Base-by-base conservation (phyloP, 2,797 vertebrate genomes). In the Thripadectes ignobilis region DNA sequence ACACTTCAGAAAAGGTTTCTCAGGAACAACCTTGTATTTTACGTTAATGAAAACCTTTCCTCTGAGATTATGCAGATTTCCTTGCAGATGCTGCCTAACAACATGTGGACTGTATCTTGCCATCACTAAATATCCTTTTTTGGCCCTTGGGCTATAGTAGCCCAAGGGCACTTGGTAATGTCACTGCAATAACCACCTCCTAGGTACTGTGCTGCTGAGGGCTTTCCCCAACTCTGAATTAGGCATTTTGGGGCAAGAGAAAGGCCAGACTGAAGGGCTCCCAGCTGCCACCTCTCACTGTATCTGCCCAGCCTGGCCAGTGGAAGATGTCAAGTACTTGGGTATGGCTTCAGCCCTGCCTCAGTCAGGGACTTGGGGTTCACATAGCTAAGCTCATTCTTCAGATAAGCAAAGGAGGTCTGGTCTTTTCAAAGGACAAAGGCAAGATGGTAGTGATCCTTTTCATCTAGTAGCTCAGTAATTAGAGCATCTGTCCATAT, bases 1-100 rank as follows among this genome's bases (percentile, higher is more conserved):
- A 88, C 55, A 79, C 73, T 85, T 91, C 85, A 89, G 88, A 94
- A 90, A 95, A 93, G 73, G 55, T 62, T 94, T 93, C 63, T 92
- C 58, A 76, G 76, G 12, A 96, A 38, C 36, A 92, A 73, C 55
- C 48, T 88, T 82, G 66, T 38, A 85, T 94, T 92, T 96, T 68
- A 88, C 59, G 30, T 76, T 76, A 86, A 89, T 43, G 73, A 88
- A 92, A 93, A 94, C 7, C 52, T 93, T 90, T 86, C 46, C 49
- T 82, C 78, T 55, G 62, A 90, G 80, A 85, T 62, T 73, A 84
- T 89, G 79, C 87, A 91, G 85, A 93, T 91, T 88, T 85, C 59
- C 48, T 66, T 63, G 46, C 34, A 92, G 83, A 89, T 71, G 51
- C 66, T 73, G 48, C 55, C 32, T 80, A 74, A 75, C 43, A 87